These are phyloP conservation scores for Boulengeromyrus knoepffleri DNA, from an alignment of 2,113 vertebrate species.

Conservation along the genomic window DNA sequence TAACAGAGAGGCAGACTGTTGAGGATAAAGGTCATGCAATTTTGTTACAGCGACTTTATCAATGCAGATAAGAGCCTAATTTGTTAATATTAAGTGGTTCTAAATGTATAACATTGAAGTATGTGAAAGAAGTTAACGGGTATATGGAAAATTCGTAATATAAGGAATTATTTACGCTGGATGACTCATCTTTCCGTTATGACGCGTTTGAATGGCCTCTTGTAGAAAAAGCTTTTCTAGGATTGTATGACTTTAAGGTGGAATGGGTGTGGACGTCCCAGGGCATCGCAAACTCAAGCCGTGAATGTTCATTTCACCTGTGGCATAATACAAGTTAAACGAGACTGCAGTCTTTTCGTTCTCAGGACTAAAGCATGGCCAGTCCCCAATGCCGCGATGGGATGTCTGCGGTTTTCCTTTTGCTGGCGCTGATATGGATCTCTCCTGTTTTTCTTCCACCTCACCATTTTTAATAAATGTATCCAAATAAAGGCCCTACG, in stretches of 20 bases:
- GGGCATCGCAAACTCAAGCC: not conserved
- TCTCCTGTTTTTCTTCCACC: not conserved
- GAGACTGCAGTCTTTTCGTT: not conserved
- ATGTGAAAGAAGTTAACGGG: not conserved
- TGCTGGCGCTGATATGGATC: not conserved
- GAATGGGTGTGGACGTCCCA: not conserved
- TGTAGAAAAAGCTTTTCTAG: not conserved
- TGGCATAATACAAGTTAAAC: not conserved
- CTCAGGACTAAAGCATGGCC: not conserved
- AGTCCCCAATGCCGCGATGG: not conserved
- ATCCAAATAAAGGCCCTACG: not conserved
- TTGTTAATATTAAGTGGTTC: not conserved
- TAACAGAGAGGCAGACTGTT: not conserved
- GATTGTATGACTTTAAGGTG: not conserved
- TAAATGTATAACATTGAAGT: not conserved
- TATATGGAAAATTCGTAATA: not conserved
- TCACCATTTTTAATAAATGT: not conserved
- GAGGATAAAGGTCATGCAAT: not conserved
- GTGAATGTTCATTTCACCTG: not conserved
- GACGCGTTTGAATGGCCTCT: not conserved
- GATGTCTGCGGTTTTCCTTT: not conserved
- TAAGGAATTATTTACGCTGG: not conserved
- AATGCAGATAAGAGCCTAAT: not conserved
- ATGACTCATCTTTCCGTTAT: not conserved
- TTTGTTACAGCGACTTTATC: not conserved